Conservation (phyloP, 2,888 invertebrate species). For the Aphidoletes aphidimyza region DNA sequence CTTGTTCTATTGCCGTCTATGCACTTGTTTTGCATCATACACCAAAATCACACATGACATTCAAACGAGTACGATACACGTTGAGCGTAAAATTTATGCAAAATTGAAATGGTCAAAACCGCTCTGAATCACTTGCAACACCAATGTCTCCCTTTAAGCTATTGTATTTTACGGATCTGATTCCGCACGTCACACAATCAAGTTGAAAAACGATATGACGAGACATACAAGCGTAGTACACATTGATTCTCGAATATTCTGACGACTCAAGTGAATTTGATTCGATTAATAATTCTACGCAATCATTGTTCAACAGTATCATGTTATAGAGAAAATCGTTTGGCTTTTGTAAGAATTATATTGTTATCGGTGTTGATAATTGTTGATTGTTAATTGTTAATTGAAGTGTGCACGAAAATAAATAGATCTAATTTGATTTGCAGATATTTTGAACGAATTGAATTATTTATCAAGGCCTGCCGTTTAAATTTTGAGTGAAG, state of each 20-base stretch:
- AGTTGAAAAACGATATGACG: background rate
- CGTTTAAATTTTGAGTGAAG: too few species aligned
- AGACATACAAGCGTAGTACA: background rate
- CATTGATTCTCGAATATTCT: background rate
- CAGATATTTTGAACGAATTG: too few species aligned
- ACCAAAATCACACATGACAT: background rate
- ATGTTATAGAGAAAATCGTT: background rate
- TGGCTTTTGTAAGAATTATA: background rate
- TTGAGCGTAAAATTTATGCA: background rate
- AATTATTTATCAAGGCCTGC: too few species aligned
- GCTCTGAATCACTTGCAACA: background rate
- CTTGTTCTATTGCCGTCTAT: background rate
- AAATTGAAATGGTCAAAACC: background rate
- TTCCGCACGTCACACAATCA: background rate
- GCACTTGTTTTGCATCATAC: background rate
- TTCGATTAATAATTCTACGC: background rate
- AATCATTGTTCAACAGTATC: background rate
- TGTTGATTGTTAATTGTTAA: background rate
- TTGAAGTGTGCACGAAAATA: background rate
- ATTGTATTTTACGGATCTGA: conserved; percentile 29
- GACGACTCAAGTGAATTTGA: conserved; percentile 21
- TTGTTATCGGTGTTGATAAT: background rate
- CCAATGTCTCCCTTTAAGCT: conserved; percentile 16
- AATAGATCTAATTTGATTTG: background rate
- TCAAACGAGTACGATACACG: background rate